Base-by-base conservation (phyloP, 1,140 invertebrate genomes). In the Hypothenemus hampei region DNA sequence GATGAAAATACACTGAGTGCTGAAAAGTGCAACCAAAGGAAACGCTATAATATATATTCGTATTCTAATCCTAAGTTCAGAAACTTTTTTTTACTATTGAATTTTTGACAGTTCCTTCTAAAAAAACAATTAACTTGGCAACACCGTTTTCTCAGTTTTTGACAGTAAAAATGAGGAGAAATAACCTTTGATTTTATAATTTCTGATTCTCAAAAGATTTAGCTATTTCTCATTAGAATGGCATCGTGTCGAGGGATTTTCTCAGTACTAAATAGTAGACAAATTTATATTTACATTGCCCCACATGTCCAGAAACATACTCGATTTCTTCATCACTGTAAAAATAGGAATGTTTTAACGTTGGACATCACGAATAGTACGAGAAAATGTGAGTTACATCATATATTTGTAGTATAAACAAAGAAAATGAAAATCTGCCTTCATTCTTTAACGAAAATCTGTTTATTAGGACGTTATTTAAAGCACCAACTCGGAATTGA, bases 271-370 rank as follows among this genome's bases (percentile, higher is more conserved):
- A 65, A 40, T 52, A 56, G 51, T 31, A 69, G 65, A 59, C 61
- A 68, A 50, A 50, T 69, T 53, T 66, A 68, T 63, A 65, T 66
- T 44, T 53, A 68, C 41, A 54, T 64, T 13, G 59, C 37, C 35
- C 58, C 58, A 26, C 58, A 65, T 48, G 49, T 53, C 40, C 57
- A 26, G 48, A 64, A 65, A 63, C 51, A 63, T 39, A 51, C 44
- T 45, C 63, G 64, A 57, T 66, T 64, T 55, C 44, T 63, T 26
- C 61, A 68, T 60, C 59, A 66, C n/a, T 68, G 66, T 57, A 62
- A 57, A 29, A 64, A 58, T 46, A 49, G 61, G 40, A 57, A 40
- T 54, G 43, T 63, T 50, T 54, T 64, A 59, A 59, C n/a, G 36
- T 64, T 24, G 46, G 46, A 29, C 65, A 60, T 59, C 41, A 49